Conservation (phyloP, 2,113 vertebrate species). For the Chrysochloris asiatica region DNA sequence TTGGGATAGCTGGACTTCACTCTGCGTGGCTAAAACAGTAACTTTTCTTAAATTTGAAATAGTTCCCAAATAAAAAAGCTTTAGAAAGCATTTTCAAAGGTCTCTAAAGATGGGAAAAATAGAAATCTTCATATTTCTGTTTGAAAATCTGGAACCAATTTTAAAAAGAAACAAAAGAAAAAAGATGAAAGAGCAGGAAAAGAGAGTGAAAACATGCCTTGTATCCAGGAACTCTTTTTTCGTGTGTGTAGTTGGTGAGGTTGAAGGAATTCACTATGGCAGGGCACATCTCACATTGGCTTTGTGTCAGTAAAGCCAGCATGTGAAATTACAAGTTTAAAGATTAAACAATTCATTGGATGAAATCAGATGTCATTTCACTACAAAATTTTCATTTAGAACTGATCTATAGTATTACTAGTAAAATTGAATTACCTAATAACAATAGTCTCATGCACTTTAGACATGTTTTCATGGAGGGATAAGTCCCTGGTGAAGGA, state of each 20-base stretch:
- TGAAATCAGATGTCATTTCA: neutral
- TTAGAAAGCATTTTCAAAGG: constrained; percentile 17
- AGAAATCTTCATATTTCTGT: neutral
- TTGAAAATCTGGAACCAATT: neutral
- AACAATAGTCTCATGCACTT: neutral
- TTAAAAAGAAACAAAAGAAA: neutral
- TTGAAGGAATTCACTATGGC: neutral
- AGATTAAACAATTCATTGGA: neutral
- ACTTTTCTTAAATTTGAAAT: constrained; percentile 7
- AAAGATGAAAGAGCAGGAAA: neutral
- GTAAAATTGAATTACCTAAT: neutral
- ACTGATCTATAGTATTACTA: neutral
- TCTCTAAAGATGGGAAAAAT: neutral
- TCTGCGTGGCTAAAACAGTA: neutral
- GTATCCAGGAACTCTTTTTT: neutral
- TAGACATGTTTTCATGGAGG: neutral
- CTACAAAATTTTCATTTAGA: neutral
- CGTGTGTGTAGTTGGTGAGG: neutral
- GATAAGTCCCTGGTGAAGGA: neutral
- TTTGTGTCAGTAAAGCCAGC: neutral
- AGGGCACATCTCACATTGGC: neutral
- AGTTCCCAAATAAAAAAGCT: neutral
- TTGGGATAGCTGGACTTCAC: neutral
- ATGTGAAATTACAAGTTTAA: neutral
- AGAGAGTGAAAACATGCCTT: neutral